Percentiles rank a stretch among this genome's conserved stretches.
Evolutionary conservation across 53 echinoderm and acorn worm genomes (phyloP).

Genomic region (Actinopyga echinites): DNA sequence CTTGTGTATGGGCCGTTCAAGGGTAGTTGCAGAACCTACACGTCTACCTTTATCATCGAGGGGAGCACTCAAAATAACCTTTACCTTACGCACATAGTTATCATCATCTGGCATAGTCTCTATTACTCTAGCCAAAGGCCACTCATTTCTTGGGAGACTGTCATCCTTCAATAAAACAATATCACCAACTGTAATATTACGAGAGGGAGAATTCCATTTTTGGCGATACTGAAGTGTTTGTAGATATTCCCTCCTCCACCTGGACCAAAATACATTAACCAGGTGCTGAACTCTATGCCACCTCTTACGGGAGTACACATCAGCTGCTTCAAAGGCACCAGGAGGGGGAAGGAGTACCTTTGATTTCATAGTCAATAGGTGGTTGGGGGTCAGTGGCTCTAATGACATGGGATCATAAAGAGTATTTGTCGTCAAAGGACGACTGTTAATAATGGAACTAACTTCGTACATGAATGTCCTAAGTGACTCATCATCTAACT

Average conservation of each 20-base stretch:
- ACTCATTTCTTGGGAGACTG: neutral
- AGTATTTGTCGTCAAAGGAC: constrained; percentile 42
- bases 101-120: neutral
- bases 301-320: neutral
- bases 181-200: constrained; percentile 26
- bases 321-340: neutral
- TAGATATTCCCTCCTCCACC: constrained; percentile 38
- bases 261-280: constrained; percentile 28
- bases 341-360: constrained; percentile 19
- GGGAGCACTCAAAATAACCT: neutral
- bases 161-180: constrained; percentile 25
- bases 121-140: neutral
- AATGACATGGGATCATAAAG: constrained; percentile 10
- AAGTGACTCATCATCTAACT: too few relatives aligned
- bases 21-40: neutral
- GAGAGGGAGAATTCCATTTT: neutral
- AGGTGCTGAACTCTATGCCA: constrained; percentile 18
- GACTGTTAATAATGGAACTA: constrained; percentile 45
- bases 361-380: neutral
- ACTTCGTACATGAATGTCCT: constrained; percentile 62
- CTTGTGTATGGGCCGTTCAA: constrained; percentile 17
- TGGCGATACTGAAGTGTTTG: constrained; percentile 15
- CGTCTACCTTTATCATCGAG: neutral
- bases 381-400: neutral
- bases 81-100: neutral